Conservation (phyloP, 2,888 invertebrate genomes). For the Argyra leucocephala region DNA sequence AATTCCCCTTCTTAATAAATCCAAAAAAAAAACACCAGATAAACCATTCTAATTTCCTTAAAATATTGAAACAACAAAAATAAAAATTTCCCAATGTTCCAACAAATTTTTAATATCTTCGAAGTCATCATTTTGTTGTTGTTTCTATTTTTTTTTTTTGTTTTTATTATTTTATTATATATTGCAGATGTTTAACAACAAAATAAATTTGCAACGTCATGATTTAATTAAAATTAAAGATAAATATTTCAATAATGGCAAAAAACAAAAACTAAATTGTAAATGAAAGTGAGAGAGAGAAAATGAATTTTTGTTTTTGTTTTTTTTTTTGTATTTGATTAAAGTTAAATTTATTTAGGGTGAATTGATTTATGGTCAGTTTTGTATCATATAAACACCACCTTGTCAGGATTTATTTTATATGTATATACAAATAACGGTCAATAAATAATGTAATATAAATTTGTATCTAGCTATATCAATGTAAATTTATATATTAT, state of each 20-base stretch:
- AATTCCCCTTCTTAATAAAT: too few species aligned
- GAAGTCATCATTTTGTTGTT: neutral
- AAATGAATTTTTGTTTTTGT: neutral
- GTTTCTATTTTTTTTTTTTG: neutral
- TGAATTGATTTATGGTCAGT: neutral
- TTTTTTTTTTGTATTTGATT: neutral
- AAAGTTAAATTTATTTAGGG: neutral
- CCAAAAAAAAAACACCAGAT: too few species aligned
- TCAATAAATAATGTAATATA: neutral
- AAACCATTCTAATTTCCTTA: too few species aligned
- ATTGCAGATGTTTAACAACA: neutral
- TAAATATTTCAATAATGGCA: neutral
- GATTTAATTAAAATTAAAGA: neutral
- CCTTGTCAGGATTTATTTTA: too few species aligned
- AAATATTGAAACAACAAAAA: too few species aligned
- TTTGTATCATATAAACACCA: neutral
- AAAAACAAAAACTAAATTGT: neutral
- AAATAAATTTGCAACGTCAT: constrained; percentile 4
- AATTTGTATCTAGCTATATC: too few species aligned
- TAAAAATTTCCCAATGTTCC: too few species aligned
- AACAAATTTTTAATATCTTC: neutral
- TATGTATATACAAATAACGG: neutral
- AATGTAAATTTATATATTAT: too few species aligned
- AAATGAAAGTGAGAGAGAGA: neutral
- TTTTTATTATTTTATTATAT: neutral